Base-by-base conservation (phyloP, 2,113 vertebrate genomes). In the Sebastes schlegelii region DNA sequence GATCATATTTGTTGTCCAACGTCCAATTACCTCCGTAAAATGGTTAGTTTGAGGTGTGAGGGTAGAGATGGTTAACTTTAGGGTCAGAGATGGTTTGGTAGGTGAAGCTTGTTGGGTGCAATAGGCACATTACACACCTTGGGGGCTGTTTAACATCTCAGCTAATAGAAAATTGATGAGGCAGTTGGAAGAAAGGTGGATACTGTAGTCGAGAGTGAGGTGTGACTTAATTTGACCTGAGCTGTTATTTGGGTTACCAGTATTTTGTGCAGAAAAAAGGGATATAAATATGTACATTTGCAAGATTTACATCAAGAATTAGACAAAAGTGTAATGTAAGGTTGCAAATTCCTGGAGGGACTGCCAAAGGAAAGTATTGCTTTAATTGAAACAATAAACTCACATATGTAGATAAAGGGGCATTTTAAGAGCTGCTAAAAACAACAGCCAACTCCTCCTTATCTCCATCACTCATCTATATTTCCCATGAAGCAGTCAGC, bases 391-490 rank as follows among this genome's bases (percentile, higher is more conserved):
- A 78, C 19, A 57, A 61, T 62, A 63, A 66, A 63, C 48, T 61
- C 14, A 11, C n/a, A 68, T 8, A 43, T 49, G 23, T 58, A 77
- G 42, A 46, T 52, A 61, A 72, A 71, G 10, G n/a, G 67, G 42
- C 2, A 79, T 77, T 81, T 63, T 4, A 42, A 73, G 10, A 51
- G 6, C 45, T 71, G 74, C 21, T 69, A 74, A 84, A 61, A 83
- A 76, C 85, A 82, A 60, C 45, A 57, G 23, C 16, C 54, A 43
- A 45, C 52, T 64, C 55, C 79, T 63, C n/a, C 42, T 65, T 46
- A 40, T 70, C 81, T 64, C 52, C 34, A 74, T 74, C 78, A 51
- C 62, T 86, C 51, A 78, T 88, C 61, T 70, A 43, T 1, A 34
- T 48, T 69, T 51, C 69, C 62, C 4, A 8, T 4, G 64, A 66